These are phyloP conservation scores for Apamea epomidion DNA, from an alignment of 2,888 invertebrate species.

Conservation along the genomic window DNA sequence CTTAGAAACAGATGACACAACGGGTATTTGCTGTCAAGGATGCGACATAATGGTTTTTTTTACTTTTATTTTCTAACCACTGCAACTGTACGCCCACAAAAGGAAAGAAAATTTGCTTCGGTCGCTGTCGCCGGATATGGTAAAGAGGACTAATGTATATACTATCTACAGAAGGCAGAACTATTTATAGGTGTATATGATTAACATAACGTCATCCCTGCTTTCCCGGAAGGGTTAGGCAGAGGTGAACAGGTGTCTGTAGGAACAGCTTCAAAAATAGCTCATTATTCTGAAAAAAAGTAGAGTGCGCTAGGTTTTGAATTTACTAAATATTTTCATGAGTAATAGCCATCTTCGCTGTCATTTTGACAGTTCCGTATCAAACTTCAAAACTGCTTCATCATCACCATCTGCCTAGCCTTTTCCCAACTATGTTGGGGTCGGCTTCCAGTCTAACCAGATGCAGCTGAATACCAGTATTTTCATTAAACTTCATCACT, in stretches of 20 bases:
- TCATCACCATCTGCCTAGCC: no score
- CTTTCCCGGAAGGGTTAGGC: no score
- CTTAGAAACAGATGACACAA: constrained; percentile 11
- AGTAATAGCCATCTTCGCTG: neutral
- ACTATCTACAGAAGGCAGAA: neutral
- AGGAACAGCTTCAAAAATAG: neutral
- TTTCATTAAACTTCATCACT: neutral
- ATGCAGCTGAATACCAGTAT: no score
- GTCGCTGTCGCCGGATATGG: neutral
- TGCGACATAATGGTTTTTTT: neutral
- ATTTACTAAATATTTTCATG: neutral
- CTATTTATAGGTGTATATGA: neutral
- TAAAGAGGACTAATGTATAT: no score
- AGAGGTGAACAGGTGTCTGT: no score
- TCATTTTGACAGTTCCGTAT: neutral
- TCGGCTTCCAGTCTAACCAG: no score
- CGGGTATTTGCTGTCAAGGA: neutral
- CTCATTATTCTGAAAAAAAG: neutral
- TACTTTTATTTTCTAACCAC: neutral
- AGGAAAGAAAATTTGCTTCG: neutral
- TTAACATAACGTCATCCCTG: neutral
- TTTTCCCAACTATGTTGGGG: no score
- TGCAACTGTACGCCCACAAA: neutral
- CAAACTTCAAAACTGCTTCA: neutral
- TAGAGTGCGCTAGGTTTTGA: neutral